These are phyloP conservation scores for Bombyx mandarina DNA, from an alignment of 1,140 invertebrate species.

Conservation along the genomic window DNA sequence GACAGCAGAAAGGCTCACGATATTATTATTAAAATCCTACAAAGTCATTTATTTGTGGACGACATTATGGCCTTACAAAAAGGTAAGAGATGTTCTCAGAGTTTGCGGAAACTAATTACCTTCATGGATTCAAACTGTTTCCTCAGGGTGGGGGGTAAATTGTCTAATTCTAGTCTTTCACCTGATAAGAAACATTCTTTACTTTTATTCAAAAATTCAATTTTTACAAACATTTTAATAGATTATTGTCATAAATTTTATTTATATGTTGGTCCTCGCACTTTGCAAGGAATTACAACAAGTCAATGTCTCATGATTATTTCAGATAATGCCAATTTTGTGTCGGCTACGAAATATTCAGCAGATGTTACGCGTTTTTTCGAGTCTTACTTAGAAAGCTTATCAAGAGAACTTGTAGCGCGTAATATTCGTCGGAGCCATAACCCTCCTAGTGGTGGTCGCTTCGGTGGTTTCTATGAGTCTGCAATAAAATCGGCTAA, in stretches of 20 bases:
- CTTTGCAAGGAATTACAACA: conserved; percentile 19
- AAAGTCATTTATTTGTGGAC: not conserved
- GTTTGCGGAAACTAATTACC: conserved; percentile 11
- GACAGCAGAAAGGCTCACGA: conserved; percentile 5
- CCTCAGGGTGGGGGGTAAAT: conserved; percentile 24
- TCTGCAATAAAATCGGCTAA: conserved; percentile 27
- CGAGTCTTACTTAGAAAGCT: too few relatives aligned
- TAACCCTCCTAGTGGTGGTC: conserved; percentile 24
- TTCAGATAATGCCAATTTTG: conserved; percentile 44
- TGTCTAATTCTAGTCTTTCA: conserved; percentile 12
- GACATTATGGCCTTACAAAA: conserved; percentile 1
- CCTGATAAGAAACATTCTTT: conserved; percentile 17
- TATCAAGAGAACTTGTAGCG: not conserved
- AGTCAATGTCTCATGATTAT: conserved; percentile 17
- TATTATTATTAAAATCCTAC: conserved; percentile 3
- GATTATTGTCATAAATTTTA: conserved; percentile 16
- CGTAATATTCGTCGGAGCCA: conserved; percentile 15
- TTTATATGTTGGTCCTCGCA: conserved; percentile 18
- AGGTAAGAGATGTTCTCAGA: not conserved
- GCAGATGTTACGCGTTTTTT: too few relatives aligned
- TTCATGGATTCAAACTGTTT: conserved; percentile 13
- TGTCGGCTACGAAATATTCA: conserved; percentile 23
- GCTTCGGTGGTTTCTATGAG: conserved; percentile 27
- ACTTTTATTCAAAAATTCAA: conserved; percentile 14
- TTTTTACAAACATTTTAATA: conserved; percentile 20